Evolutionary conservation across 2,797 vertebrate genomes (phyloP).

Genomic region (Cetoscarus ocellatus): DNA sequence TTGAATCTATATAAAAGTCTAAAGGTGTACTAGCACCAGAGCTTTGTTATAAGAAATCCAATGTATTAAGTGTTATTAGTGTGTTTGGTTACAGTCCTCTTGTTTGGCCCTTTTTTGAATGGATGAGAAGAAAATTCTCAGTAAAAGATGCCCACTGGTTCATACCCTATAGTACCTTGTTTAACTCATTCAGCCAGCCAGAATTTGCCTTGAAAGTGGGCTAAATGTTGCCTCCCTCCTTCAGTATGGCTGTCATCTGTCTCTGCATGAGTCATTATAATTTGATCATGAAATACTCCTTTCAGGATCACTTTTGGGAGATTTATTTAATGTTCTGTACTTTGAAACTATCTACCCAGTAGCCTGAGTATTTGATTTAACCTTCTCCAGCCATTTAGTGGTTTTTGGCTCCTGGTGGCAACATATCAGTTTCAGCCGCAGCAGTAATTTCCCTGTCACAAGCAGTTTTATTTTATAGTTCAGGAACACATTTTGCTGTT

Average conservation of each 20-base stretch:
- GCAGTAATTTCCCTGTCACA: slow-evolving; percentile 48
- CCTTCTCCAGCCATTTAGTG: slow-evolving; percentile 15
- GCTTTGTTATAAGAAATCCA: no score
- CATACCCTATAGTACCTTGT: neutral
- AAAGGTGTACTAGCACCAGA: no score
- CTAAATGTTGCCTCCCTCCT: neutral
- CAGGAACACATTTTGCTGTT: slow-evolving; percentile 23
- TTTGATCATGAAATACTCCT: neutral
- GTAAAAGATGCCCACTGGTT: neutral
- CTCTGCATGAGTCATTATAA: neutral
- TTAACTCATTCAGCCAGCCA: neutral
- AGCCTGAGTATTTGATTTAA: slow-evolving; percentile 16
- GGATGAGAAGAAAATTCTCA: neutral
- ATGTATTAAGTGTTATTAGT: no score
- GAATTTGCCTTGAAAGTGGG: neutral
- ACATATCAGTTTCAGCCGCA: slow-evolving; percentile 13
- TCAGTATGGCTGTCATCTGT: neutral
- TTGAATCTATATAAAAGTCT: no score
- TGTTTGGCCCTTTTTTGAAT: neutral
- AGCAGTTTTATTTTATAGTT: slow-evolving; percentile 42
- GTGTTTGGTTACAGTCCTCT: neutral
- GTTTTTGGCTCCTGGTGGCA: slow-evolving; percentile 30
- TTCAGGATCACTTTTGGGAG: neutral
- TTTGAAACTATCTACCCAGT: slow-evolving; percentile 12
- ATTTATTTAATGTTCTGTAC: neutral